Base-by-base conservation (phyloP, 2,797 vertebrate genomes). In the Thripadectes ignobilis region DNA sequence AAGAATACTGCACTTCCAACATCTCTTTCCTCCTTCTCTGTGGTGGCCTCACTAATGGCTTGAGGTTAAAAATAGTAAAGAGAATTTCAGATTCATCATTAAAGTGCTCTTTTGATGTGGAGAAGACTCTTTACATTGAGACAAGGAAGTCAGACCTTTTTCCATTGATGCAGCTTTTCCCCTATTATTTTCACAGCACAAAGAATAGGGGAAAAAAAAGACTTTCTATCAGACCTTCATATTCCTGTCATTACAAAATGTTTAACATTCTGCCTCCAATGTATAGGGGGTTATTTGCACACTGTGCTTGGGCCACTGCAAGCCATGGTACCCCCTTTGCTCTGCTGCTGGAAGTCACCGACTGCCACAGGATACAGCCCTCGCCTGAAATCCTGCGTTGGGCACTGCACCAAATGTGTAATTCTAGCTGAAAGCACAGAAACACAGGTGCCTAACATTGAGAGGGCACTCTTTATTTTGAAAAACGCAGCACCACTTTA, bases 401-500 rank as follows among this genome's bases (percentile, higher is more conserved):
- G 95, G 94, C 95, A 52, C 22, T 2, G 62, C 3, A 89, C 96
- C 97, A 97, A 48, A 59, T 54, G 43, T 45, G 86, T 62, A 88
- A 93, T 85, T 92, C 74, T 68, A 68, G 85, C 93, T 61, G 87
- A 80, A 93, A 85, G 93, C 95, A 62, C 91, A 93, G 67, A 85
- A 95, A 92, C 90, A 82, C 92, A 95, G 95, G 96, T 96, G 93
- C 92, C 95, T 92, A 89, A 86, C 88, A 80, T 2, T 2, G 61
- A 96, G 96, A 92, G 88, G 90, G 75, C 85, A 96, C 88, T 68
- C 88, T 95, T 62, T 88, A 87, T 95, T 95, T 95, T 85, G 90
- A 94, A 95, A 96, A 93, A 92, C 1, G 61, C 88, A 96, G 73
- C 87, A 63, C 87, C 86, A 91, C 76, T 97, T 96, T n/a, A 79